These are phyloP conservation scores for Brachyhypopomus gauderio DNA, from an alignment of 2,113 vertebrate species.

Conservation along the genomic window DNA sequence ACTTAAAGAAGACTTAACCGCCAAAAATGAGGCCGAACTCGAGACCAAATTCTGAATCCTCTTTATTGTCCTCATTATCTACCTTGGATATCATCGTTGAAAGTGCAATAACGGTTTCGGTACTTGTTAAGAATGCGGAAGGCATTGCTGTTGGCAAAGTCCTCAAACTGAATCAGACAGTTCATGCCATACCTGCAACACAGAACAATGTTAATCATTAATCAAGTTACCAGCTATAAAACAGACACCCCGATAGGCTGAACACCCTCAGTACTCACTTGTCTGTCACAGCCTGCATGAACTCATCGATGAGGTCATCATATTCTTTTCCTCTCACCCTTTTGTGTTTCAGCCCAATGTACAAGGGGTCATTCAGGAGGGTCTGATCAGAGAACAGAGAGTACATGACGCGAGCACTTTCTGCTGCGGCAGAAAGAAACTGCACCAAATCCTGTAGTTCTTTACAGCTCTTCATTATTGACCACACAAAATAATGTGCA, in stretches of 20 bases:
- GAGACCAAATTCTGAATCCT: not conserved
- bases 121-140: constrained; percentile 96
- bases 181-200: constrained; percentile 88
- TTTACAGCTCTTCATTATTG: too few relatives aligned
- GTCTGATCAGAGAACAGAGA: constrained; percentile 72
- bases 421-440: not conserved
- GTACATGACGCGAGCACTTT: not conserved
- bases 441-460: too few relatives aligned
- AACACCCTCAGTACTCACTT: constrained; percentile 78
- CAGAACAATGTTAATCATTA: constrained; percentile 10
- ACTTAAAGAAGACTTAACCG: not conserved
- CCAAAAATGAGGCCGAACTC: too few relatives aligned
- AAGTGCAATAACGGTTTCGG: constrained; percentile 89
- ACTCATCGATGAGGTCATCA: constrained; percentile 92
- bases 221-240: not conserved
- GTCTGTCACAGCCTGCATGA: constrained; percentile 94
- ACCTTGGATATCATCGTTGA: constrained; percentile 99
- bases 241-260: not conserved
- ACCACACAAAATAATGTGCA: not conserved
- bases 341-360: constrained; percentile 95
- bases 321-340: constrained; percentile 90
- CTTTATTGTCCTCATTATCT: constrained; percentile 27
- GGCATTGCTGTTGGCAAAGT: constrained; percentile 94
- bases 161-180: constrained; percentile 97
- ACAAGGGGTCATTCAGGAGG: constrained; percentile 90